Percentiles rank a stretch among this genome's conserved stretches.
These are phyloP conservation scores for Hylyphantes graminicola DNA, from an alignment of 1,140 invertebrate genomes.

Conservation along the genomic window DNA sequence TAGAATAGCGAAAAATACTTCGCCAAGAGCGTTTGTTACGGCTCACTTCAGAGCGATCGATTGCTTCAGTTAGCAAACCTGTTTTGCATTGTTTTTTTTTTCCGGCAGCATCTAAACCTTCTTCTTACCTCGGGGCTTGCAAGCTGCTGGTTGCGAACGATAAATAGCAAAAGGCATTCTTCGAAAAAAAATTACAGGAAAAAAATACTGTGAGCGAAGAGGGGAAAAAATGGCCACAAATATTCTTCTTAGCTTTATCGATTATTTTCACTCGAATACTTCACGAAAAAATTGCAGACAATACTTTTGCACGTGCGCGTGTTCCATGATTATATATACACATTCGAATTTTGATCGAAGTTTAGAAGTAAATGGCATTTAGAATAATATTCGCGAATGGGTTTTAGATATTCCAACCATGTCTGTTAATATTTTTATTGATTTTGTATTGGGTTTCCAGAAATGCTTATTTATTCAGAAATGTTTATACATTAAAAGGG, in stretches of 20 bases:
- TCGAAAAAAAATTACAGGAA: conserved; percentile 21
- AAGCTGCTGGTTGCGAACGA: conserved; percentile 50
- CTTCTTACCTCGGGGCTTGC: not conserved
- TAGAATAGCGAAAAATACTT: no score
- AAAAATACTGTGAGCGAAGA: no score
- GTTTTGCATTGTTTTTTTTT: no score
- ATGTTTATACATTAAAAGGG: no score
- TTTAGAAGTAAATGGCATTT: conserved; percentile 28
- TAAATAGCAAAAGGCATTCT: conserved; percentile 34
- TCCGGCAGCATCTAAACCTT: no score
- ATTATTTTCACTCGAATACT: conserved; percentile 45
- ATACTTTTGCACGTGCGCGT: conserved; percentile 34
- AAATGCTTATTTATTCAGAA: no score
- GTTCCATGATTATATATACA: conserved; percentile 16
- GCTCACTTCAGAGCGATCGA: no score
- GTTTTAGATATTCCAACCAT: conserved; percentile 4
- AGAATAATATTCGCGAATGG: not conserved
- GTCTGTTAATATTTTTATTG: not conserved
- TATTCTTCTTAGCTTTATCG: conserved; percentile 46
- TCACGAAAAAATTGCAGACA: conserved; percentile 12
- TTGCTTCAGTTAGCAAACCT: no score
- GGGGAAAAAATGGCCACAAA: conserved; percentile 11
- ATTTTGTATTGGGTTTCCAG: conserved; percentile 1
- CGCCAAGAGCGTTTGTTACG: no score
- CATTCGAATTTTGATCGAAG: not conserved